These are phyloP conservation scores for Parnassius apollo DNA, from an alignment of 2,888 invertebrate genomes.

Conservation along the genomic window DNA sequence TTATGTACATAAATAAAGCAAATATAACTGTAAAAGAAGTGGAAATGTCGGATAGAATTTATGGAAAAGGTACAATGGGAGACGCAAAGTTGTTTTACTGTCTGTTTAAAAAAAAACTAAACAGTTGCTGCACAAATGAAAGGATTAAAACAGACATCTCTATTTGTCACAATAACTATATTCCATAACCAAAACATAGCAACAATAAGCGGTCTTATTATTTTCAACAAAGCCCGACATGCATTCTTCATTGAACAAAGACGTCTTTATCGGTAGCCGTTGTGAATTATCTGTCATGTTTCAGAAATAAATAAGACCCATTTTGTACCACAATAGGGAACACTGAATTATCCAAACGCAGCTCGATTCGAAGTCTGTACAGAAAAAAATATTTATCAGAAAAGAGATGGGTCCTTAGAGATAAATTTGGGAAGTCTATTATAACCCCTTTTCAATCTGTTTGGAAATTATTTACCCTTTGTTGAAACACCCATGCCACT, in stretches of 20 bases:
- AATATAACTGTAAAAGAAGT: no score
- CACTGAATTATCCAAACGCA: slow-evolving; percentile 52
- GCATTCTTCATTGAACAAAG: slow-evolving; percentile 65
- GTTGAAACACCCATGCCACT: slow-evolving; percentile 10
- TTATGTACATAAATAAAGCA: no score
- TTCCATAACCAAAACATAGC: slow-evolving; percentile 74
- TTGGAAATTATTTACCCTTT: slow-evolving; percentile 34
- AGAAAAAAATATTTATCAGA: slow-evolving; percentile 74
- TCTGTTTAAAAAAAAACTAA: slow-evolving; percentile 31
- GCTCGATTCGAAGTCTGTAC: slow-evolving; percentile 59
- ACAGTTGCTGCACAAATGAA: slow-evolving; percentile 60
- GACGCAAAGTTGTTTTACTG: slow-evolving; percentile 24
- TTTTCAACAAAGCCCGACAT: slow-evolving; percentile 66
- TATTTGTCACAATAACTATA: slow-evolving; percentile 75
- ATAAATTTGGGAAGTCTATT: slow-evolving; percentile 67
- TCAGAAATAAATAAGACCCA: slow-evolving; percentile 74
- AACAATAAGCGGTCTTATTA: slow-evolving; percentile 63
- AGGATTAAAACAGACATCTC: slow-evolving; percentile 66
- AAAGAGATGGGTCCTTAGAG: slow-evolving; percentile 66
- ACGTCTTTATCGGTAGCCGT: slow-evolving; percentile 74
- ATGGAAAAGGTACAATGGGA: no score
- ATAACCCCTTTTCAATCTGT: slow-evolving; percentile 69
- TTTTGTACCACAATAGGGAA: slow-evolving; percentile 68
- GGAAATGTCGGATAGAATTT: no score
- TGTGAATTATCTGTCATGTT: slow-evolving; percentile 73